A percentile compares a stretch with the other conserved stretches of the same genome.
phyloP scores from a whole-genome alignment of 1,140 invertebrate genomes.

The Drosophila pectinifera region DNA sequence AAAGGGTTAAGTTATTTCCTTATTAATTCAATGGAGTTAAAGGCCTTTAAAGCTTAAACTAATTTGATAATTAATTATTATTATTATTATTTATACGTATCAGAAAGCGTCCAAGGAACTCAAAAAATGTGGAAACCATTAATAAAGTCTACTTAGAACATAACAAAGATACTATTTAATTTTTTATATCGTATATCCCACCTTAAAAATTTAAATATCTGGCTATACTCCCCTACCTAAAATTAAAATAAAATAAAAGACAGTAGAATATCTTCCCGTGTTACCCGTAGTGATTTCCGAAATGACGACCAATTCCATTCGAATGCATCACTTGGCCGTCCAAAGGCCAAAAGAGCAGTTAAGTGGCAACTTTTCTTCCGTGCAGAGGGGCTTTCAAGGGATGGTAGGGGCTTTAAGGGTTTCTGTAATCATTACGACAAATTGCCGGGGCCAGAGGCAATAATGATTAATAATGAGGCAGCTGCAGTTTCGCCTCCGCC shows the following conservation, averaged over 20 bases:
- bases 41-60: too few relatives aligned
- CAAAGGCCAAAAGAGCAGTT: slow-evolving; percentile 26
- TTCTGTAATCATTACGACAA: slow-evolving; percentile 51
- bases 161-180: too few relatives aligned
- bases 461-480: slow-evolving; percentile 63
- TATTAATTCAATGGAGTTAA: too few relatives aligned
- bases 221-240: neutral
- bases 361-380: slow-evolving; percentile 54
- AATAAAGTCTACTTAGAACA: too few relatives aligned
- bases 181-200: too few relatives aligned
- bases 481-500: slow-evolving; percentile 22
- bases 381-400: too few relatives aligned
- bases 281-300: slow-evolving; percentile 23
- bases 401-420: slow-evolving; percentile 5
- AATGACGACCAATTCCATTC: slow-evolving; percentile 40
- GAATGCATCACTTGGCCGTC: slow-evolving; percentile 53
- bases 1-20: too few relatives aligned
- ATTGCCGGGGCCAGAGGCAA: slow-evolving; percentile 41
- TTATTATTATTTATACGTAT: too few relatives aligned
- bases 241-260: neutral
- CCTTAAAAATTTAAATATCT: too few relatives aligned
- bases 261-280: neutral
- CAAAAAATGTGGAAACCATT: too few relatives aligned
- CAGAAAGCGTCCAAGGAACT: too few relatives aligned
- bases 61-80: too few relatives aligned